These are phyloP conservation scores for Ochropacha duplaris DNA, from an alignment of 2,888 invertebrate genomes.

Conservation along the genomic window DNA sequence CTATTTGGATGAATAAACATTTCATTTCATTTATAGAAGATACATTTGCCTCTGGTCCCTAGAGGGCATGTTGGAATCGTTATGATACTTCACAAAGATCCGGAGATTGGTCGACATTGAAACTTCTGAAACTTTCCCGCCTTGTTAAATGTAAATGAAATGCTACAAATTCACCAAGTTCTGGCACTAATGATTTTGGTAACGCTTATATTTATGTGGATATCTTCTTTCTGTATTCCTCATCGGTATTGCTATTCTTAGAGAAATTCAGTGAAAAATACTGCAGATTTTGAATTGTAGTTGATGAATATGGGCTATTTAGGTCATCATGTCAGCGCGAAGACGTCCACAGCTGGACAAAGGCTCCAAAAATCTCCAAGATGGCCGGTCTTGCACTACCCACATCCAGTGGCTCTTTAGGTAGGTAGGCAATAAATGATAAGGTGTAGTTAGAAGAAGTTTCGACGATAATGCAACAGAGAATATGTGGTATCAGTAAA, in stretches of 20 bases:
- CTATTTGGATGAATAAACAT: no score
- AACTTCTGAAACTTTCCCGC: constrained; percentile 17
- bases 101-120: constrained; percentile 31
- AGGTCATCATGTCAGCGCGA: no score
- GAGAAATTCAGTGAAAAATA: neutral
- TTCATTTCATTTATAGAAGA: neutral
- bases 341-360: no score
- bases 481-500: no score
- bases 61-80: constrained; percentile 25
- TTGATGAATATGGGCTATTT: no score
- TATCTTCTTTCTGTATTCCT: neutral
- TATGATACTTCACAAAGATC: constrained; percentile 39
- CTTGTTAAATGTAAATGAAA: neutral
- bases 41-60: neutral
- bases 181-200: neutral
- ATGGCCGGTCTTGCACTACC: no score
- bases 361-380: no score
- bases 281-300: no score
- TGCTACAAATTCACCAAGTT: neutral
- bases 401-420: no score
- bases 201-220: neutral
- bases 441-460: no score
- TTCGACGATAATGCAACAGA: no score
- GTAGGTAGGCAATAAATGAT: no score
- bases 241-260: neutral